Conservation (phyloP, 2,113 vertebrate species). For the Uropsilus gracilis region DNA sequence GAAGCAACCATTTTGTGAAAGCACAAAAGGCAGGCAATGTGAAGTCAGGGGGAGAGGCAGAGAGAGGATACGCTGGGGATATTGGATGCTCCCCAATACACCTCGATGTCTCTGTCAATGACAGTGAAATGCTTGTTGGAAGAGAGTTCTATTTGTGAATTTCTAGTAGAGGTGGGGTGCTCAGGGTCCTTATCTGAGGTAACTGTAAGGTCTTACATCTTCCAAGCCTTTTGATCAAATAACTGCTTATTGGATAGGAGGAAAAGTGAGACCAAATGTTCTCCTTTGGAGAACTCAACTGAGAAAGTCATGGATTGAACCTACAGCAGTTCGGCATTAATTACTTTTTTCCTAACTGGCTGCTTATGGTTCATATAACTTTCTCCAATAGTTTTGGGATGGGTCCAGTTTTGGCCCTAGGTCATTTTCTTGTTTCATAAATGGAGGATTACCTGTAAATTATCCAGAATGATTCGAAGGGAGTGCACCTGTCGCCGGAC, state of each 20-base stretch:
- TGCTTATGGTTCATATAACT: background rate
- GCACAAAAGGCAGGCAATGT: background rate
- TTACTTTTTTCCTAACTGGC: background rate
- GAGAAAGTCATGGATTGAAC: background rate
- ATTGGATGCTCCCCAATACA: background rate
- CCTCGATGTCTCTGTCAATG: too few species aligned
- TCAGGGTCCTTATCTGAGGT: background rate
- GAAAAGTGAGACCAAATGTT: background rate
- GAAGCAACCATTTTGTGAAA: background rate
- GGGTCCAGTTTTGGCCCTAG: background rate
- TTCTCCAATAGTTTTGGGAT: background rate
- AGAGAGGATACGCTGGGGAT: background rate
- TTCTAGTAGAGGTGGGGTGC: background rate
- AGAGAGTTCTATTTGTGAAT: background rate
- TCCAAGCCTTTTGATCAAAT: background rate
- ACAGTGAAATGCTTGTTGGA: background rate
- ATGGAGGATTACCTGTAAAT: slow-evolving; percentile 90
- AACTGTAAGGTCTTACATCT: background rate
- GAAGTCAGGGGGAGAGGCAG: background rate
- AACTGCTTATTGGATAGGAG: slow-evolving; percentile 20
- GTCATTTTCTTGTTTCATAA: background rate
- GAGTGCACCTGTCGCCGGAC: slow-evolving; percentile 94
- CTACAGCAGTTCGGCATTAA: background rate
- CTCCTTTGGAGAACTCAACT: slow-evolving; percentile 37
- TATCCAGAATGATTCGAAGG: slow-evolving; percentile 95